phyloP scores from a whole-genome alignment of 2,888 invertebrate genomes.

The Mongoloraphidia duomilia region DNA sequence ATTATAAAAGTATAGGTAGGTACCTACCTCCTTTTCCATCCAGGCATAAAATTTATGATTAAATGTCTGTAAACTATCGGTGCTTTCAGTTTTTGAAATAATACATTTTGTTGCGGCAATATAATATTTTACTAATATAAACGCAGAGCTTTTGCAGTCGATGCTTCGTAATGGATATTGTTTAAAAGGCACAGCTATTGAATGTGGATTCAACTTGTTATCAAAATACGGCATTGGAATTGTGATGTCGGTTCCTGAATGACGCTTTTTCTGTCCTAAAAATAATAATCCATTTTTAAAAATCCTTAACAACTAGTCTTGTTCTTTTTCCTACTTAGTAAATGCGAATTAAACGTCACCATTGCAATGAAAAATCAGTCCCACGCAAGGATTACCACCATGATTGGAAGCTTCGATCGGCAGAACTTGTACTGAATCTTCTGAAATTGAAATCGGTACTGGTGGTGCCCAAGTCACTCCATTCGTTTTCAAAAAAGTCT shows the following conservation, averaged over 20 bases:
- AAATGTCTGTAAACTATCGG: constrained; percentile 28
- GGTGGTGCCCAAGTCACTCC: constrained; percentile 41
- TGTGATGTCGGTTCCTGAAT: constrained; percentile 11
- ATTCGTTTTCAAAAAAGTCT: constrained; percentile 39
- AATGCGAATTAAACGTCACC: no score
- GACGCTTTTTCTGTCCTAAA: neutral
- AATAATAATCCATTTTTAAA: neutral
- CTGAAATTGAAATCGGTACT: constrained; percentile 4
- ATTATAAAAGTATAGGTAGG: constrained; percentile 12
- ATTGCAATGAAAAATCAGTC: constrained; percentile 11
- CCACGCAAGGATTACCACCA: constrained; percentile 15
- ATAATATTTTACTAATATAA: constrained; percentile 38
- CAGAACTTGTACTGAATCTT: neutral
- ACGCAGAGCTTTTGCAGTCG: constrained; percentile 28
- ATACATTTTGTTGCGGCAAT: constrained; percentile 38
- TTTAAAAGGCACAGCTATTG: constrained; percentile 48
- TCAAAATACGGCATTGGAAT: constrained; percentile 45
- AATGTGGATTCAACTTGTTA: constrained; percentile 34
- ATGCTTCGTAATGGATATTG: constrained; percentile 34
- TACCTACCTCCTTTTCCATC: constrained; percentile 33
- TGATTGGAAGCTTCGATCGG: neutral
- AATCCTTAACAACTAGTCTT: neutral
- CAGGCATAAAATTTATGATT: constrained; percentile 38
- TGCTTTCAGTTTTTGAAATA: constrained; percentile 24
- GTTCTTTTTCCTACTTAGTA: neutral